These are phyloP conservation scores for Drosophila melanosoma DNA, from an alignment of 2,888 invertebrate species.

Conservation along the genomic window DNA sequence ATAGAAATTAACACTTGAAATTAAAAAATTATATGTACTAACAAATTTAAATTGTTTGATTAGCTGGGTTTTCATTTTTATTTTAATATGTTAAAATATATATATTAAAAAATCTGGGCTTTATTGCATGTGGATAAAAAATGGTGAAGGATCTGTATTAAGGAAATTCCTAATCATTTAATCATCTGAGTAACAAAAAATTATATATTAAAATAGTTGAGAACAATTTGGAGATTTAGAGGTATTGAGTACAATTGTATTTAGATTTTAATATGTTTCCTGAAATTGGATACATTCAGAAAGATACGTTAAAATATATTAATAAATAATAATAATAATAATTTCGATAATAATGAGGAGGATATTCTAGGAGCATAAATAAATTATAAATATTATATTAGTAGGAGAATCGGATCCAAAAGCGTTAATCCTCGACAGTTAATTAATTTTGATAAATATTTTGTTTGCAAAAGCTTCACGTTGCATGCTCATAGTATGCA, in stretches of 20 bases:
- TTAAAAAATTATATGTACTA: slow-evolving; percentile 5
- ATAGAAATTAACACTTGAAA: slow-evolving; percentile 10
- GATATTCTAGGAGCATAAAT: neutral
- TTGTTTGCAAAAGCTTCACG: neutral
- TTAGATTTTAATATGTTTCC: neutral
- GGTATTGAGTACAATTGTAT: neutral
- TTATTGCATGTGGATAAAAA: neutral
- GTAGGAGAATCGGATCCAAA: neutral
- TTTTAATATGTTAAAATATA: too few species aligned
- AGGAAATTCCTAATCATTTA: neutral
- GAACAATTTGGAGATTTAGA: neutral
- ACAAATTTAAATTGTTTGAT: slow-evolving; percentile 9
- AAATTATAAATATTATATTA: neutral
- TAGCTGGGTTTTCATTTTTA: neutral
- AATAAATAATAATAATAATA: neutral
- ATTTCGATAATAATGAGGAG: neutral
- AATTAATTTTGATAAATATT: neutral
- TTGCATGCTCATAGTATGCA: neutral
- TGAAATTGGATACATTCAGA: neutral
- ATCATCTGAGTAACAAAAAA: neutral
- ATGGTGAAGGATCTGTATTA: neutral
- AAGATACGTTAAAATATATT: neutral
- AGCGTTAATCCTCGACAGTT: neutral
- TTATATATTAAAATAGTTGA: neutral
- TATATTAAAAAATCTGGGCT: too few species aligned